These are phyloP conservation scores for Drosophila lutescens DNA, from an alignment of 2,888 invertebrate genomes.

Conservation along the genomic window DNA sequence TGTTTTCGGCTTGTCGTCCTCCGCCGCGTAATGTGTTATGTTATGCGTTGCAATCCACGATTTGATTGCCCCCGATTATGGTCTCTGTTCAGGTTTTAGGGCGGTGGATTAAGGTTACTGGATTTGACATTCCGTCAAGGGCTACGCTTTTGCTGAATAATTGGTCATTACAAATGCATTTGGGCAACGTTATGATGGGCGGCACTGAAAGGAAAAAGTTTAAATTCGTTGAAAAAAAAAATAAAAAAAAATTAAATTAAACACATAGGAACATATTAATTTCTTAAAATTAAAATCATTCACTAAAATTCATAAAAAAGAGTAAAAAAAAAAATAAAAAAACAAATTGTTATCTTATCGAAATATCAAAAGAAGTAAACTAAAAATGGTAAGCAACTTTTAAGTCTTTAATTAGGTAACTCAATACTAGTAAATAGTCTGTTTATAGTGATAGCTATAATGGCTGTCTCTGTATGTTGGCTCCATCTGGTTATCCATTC, in stretches of 20 bases:
- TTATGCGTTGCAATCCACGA: constrained; percentile 41
- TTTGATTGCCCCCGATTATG: constrained; percentile 48
- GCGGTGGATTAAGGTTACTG: constrained; percentile 12
- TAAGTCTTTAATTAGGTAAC: no score
- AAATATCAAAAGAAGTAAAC: no score
- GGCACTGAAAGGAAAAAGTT: not conserved
- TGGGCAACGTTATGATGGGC: not conserved
- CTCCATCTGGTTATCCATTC: not conserved
- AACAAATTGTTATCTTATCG: no score
- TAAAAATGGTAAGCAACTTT: no score
- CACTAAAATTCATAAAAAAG: no score
- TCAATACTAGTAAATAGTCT: not conserved
- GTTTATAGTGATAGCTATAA: not conserved
- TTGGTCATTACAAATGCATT: constrained; percentile 31
- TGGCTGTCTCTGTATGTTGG: not conserved
- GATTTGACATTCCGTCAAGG: constrained; percentile 9
- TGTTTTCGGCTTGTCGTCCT: constrained; percentile 4
- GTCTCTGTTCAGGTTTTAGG: constrained; percentile 6
- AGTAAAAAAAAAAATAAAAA: no score
- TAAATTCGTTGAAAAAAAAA: no score
- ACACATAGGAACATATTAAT: no score
- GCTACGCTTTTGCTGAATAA: constrained; percentile 2
- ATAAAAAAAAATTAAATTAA: no score
- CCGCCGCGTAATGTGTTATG: constrained; percentile 23
- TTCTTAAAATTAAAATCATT: no score